These are phyloP conservation scores for Brachionus sp. DNA, from an alignment of 1,140 invertebrate species.

Conservation along the genomic window DNA sequence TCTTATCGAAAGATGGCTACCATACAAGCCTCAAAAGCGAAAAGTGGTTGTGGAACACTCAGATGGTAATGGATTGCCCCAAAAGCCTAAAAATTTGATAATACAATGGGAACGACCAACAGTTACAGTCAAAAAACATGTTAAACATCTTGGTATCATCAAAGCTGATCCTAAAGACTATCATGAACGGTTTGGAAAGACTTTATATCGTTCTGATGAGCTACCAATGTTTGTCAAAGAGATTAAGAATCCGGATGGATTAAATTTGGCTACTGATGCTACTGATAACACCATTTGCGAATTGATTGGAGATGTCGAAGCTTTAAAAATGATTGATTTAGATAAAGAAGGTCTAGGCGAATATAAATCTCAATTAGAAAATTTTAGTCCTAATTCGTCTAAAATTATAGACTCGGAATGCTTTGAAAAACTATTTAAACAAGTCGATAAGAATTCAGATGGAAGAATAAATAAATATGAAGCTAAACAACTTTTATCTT, in stretches of 20 bases:
- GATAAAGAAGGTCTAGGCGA: not conserved
- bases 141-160: conserved; percentile 2
- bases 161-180: conserved; percentile 33
- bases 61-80: not conserved
- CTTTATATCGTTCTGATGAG: not conserved
- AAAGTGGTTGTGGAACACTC: not conserved
- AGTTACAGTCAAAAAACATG: not conserved
- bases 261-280: not conserved
- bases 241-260: not conserved
- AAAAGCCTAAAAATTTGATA: conserved; percentile 39
- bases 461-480: not conserved
- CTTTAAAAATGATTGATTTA: not conserved
- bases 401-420: not conserved
- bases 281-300: not conserved
- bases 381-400: not conserved
- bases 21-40: not conserved
- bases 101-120: conserved; percentile 24
- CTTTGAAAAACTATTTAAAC: not conserved
- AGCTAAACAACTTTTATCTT: not conserved
- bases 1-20: conserved; percentile 41
- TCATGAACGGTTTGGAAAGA: not conserved
- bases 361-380: not conserved
- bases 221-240: not conserved
- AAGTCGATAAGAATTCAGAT: not conserved
- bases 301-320: conserved; percentile 7